These are phyloP conservation scores for Clavelina lepadiformis DNA, from an alignment of 23 tunicate genomes.

Conservation along the genomic window DNA sequence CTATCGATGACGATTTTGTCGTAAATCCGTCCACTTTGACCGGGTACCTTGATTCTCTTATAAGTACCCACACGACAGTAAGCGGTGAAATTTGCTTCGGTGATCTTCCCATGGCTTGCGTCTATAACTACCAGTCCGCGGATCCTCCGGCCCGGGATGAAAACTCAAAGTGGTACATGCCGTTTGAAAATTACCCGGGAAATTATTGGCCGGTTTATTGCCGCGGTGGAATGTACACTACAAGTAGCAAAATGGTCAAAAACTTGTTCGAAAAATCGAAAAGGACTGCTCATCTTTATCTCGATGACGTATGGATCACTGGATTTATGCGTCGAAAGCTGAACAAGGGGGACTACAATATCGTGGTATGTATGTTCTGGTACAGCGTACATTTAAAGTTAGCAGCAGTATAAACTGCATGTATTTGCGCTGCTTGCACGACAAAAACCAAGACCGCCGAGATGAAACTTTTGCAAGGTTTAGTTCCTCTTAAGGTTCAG, in stretches of 20 bases:
- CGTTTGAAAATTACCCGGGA: conserved; percentile 13
- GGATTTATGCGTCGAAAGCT: conserved; percentile 25
- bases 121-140: conserved; percentile 28
- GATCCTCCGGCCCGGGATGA: conserved; percentile 31
- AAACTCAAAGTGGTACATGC: conserved; percentile 32
- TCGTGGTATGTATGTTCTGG: conserved; percentile 13
- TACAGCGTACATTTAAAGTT: background rate
- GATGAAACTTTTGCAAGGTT: too few relatives aligned
- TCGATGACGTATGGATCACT: conserved; percentile 54
- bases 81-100: background rate
- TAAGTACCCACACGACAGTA: background rate
- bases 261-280: conserved; percentile 21
- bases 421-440: too few relatives aligned
- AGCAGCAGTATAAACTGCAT: too few relatives aligned
- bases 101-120: conserved; percentile 31
- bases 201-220: conserved; percentile 35
- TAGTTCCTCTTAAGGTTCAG: too few relatives aligned
- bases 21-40: background rate
- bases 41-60: background rate
- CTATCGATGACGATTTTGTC: conserved; percentile 28
- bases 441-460: too few relatives aligned
- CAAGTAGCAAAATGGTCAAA: background rate
- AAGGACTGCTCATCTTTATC: background rate
- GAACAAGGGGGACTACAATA: background rate
- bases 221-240: conserved; percentile 36